Evolutionary conservation across 2,888 invertebrate genomes (phyloP).

Genomic region (Tubulanus polymorphus): DNA sequence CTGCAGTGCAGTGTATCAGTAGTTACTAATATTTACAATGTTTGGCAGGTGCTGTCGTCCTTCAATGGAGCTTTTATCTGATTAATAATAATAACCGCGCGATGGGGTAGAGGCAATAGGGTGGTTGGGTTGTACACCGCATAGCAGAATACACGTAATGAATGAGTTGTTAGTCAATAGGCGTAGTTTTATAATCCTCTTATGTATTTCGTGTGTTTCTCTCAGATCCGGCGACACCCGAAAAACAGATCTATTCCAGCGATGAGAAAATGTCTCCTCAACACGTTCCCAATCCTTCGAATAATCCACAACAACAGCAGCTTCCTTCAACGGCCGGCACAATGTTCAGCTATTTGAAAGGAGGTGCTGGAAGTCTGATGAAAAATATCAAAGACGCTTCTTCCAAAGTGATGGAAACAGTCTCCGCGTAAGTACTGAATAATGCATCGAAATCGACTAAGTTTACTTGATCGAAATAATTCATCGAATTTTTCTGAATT

Average conservation of each 20-base stretch:
- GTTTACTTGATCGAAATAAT: background rate
- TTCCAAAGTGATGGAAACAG: conserved; percentile 93
- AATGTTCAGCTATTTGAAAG: conserved; percentile 75
- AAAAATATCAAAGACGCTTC: conserved; percentile 95
- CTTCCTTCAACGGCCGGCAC: conserved; percentile 25
- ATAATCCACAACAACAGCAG: conserved; percentile 6
- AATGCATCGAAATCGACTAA: background rate
- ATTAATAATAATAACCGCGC: no score
- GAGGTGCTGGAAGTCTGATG: conserved; percentile 87
- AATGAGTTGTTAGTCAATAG: no score
- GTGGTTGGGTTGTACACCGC: no score
- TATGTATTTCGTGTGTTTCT: background rate
- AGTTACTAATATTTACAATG: no score
- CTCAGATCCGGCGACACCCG: conserved; percentile 30
- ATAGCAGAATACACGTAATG: no score
- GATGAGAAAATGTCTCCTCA: background rate
- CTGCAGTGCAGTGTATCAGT: no score
- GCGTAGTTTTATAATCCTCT: no score
- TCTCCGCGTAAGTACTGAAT: conserved; percentile 58
- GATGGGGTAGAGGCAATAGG: no score
- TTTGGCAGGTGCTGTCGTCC: no score
- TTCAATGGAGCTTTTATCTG: no score
- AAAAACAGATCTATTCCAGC: background rate
- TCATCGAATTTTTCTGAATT: conserved; percentile 3
- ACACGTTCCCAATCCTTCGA: background rate